Evolutionary conservation across 2,113 vertebrate species (phyloP).

Genomic region (Gallinago media): DNA sequence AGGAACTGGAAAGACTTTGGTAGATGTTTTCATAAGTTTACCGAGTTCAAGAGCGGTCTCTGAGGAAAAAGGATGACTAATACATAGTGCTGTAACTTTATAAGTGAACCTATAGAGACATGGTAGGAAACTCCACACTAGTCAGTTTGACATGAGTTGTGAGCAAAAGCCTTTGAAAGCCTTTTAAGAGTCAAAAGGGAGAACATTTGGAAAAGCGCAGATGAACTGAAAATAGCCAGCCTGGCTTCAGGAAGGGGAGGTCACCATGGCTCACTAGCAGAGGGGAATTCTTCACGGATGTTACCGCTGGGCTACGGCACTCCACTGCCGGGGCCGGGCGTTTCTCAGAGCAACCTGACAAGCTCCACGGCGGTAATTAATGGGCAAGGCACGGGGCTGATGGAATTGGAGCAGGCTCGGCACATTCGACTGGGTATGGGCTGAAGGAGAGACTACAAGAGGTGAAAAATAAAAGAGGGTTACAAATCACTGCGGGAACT

Average conservation of each 20-base stretch:
- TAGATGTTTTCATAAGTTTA: slow-evolving; percentile 68
- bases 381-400: background rate
- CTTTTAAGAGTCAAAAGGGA: slow-evolving; percentile 77
- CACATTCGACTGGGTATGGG: background rate
- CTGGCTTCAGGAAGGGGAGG: slow-evolving; percentile 71
- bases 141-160: slow-evolving; percentile 76
- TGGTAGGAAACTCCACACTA: slow-evolving; percentile 63
- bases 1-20: slow-evolving; percentile 37
- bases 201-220: slow-evolving; percentile 74
- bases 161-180: slow-evolving; percentile 71
- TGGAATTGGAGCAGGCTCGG: background rate
- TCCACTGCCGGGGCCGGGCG: accelerated
- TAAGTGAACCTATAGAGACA: slow-evolving; percentile 62
- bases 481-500: background rate
- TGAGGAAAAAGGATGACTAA: slow-evolving; percentile 63
- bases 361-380: background rate
- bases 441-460: background rate
- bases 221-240: slow-evolving; percentile 42
- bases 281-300: slow-evolving; percentile 64
- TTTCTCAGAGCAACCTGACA: background rate
- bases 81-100: slow-evolving; percentile 54
- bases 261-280: slow-evolving; percentile 71
- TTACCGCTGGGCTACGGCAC: background rate
- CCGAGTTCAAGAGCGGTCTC: slow-evolving; percentile 60
- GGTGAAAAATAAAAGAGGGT: background rate